Evolutionary conservation across 1,140 invertebrate genomes (phyloP), one percentile per base, ranked within the genome.

Genomic region (Zaprionus tsacasi): DNA sequence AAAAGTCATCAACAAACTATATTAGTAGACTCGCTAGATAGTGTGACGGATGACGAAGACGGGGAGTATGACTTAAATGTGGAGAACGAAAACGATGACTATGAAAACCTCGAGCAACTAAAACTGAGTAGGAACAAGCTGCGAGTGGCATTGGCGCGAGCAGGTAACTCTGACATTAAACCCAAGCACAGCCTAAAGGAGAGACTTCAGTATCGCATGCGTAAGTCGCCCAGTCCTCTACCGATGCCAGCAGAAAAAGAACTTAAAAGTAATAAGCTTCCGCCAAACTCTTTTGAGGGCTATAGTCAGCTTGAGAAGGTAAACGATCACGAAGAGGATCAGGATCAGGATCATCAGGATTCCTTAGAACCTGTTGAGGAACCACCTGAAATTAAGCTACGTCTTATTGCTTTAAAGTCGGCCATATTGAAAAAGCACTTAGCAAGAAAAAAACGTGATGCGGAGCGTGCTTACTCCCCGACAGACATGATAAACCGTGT

Each of bases 401-500:
- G 92, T 55, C 63, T 92, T 7, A 91, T 91, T 57, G 92, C 92
- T 2, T 66, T 92, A 0, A 92, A 92, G 38, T 92, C 92, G 3
- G 92, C 89, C 0, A 78, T 92, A 7, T 15, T 92, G 0, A 91
- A 89, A 50, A 92, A 92, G 48, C 85, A 92, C 55, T 25, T 74
- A 61, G 85, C 78, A 2, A 79, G 92, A 7, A 91, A 92, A 54
- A 92, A 89, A 56, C 86, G 92, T 0, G 90, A 92, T 56, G 91
- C 83, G 0, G 91, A 92, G 38, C 78, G 82, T 3, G 92, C 92
- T 2, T 92, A 92, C 43, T 92, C 92, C 0, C 92, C 92, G 35
- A 91, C 92, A 30, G 92, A 92, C 61, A 91, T 91, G 80, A 90
- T 89, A 6, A 81, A 90, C 25, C 85, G 89, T 13, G 85, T 92